Base-by-base conservation (phyloP, 2,888 invertebrate genomes). In the Eupeodes luniger region DNA sequence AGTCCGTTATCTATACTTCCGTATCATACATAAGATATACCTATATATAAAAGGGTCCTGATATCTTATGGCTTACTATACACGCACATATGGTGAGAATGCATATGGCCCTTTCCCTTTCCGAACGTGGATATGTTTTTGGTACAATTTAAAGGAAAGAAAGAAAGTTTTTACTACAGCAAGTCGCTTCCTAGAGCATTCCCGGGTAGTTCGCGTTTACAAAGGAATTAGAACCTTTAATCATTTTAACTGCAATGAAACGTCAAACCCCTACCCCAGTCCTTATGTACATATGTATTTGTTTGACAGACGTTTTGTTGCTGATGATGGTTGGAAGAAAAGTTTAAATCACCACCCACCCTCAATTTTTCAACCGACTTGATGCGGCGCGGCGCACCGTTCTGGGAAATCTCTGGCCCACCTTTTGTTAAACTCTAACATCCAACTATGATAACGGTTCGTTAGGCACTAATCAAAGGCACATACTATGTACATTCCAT, bases 381-480 rank as follows among this genome's bases (percentile, higher is more conserved):
- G 27, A 2, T 27, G 27, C 27, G 27, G 27, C 27, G 27, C 3
- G 27, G 27, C 27, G 27, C 27, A 3, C 27, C 47, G 14, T 36
- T 62, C 40, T 40, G 40, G 9, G 11, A 19, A 44, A 53, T 40
- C 62, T 55, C 47, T 74, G 64, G 57, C 75, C 78, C 80, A 78
- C 70, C 81, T 81, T 84, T 81, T 88, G 81, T 88, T 62, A 77
- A 81, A 81, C 77, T 79, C 74, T 81, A 69, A 85, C 77, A 81
- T 85, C 75, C 75, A 75, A 81, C 88, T 81, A 69, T 72, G 69
- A 84, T 53, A 84, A 85, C 88, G 88, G 88, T 88, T 88, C 88
- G 88, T 88, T 88, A 88, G 88, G 64, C 85, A 88, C 88, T 88
- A 88, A 88, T 88, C 88, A 88, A 88, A 88, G 77, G 88, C 74